Evolutionary conservation across 2,888 invertebrate genomes (phyloP).

Genomic region (Drosophila paranaensis): DNA sequence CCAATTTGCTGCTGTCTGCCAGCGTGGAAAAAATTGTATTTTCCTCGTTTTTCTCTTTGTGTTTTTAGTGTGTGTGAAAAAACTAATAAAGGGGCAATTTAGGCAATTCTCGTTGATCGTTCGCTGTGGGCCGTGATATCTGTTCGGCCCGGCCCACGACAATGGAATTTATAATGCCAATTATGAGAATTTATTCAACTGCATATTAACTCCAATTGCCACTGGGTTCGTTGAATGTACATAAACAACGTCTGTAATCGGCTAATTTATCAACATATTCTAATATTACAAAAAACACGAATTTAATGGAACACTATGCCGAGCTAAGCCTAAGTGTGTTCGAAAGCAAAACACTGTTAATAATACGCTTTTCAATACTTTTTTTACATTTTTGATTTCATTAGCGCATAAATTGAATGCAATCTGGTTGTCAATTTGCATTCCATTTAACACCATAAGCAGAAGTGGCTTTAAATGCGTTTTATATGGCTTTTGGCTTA

Average conservation of each 20-base stretch:
- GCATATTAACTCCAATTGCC: constrained; percentile 41
- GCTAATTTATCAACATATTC: not conserved
- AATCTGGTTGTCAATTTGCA: constrained; percentile 15
- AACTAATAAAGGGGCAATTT: constrained; percentile 80
- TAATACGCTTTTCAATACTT: not conserved
- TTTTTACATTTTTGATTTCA: not conserved
- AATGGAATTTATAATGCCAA: constrained; percentile 72
- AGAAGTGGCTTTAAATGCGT: not conserved
- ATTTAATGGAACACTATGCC: not conserved
- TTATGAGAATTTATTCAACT: constrained; percentile 52
- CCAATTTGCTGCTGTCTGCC: constrained; percentile 65
- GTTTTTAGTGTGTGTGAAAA: constrained; percentile 79
- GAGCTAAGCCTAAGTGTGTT: constrained; percentile 6
- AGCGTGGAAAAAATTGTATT: constrained; percentile 19
- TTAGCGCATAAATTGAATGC: constrained; percentile 8
- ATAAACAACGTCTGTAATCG: constrained; percentile 2
- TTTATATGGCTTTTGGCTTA: constrained; percentile 9
- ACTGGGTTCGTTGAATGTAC: constrained; percentile 8
- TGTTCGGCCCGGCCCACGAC: constrained; percentile 16
- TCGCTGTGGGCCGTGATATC: constrained; percentile 34
- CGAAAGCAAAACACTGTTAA: not conserved
- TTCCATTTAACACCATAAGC: constrained; percentile 10
- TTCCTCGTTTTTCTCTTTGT: constrained; percentile 17
- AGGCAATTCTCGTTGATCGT: constrained; percentile 71
- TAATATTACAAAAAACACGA: constrained; percentile 3